A percentile compares a stretch with the other conserved stretches of the same genome.
These are phyloP conservation scores for Gymnosoma rotundatum DNA, from an alignment of 2,888 invertebrate genomes.

Conservation along the genomic window DNA sequence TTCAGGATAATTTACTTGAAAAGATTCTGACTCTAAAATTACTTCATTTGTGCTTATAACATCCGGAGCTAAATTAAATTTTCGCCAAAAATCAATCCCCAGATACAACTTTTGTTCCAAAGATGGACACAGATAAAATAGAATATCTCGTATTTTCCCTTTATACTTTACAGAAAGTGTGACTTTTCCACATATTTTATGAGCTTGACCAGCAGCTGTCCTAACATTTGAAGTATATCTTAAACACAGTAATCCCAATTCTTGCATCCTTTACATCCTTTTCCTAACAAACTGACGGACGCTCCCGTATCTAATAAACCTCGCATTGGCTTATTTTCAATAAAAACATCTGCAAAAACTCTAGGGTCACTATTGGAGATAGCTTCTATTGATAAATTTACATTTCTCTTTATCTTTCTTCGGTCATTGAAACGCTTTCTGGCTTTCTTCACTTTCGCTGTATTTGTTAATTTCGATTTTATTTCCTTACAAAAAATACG, in stretches of 20 bases:
- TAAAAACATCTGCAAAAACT: too few relatives aligned
- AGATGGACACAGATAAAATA: not conserved
- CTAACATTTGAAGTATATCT: too few relatives aligned
- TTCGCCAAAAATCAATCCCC: not conserved
- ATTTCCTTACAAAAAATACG: not conserved
- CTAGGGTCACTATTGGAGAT: not conserved
- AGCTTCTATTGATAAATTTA: not conserved
- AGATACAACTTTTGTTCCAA: not conserved
- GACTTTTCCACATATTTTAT: too few relatives aligned
- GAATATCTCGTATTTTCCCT: not conserved
- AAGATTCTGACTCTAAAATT: not conserved
- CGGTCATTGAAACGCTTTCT: not conserved
- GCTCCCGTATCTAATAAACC: too few relatives aligned
- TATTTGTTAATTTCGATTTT: not conserved
- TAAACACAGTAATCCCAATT: too few relatives aligned
- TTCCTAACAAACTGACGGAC: too few relatives aligned
- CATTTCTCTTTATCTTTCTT: not conserved
- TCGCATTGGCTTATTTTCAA: too few relatives aligned
- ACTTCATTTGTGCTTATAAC: not conserved
- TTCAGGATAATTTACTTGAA: not conserved
- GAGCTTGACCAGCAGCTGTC: too few relatives aligned
- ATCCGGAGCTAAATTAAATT: not conserved
- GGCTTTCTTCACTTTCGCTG: not conserved
- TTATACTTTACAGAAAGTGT: not conserved
- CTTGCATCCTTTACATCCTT: too few relatives aligned